Percentiles rank a stretch among this genome's conserved stretches.
phyloP scores from a whole-genome alignment of 2,797 vertebrate genomes.

The Syncerus caffer region DNA sequence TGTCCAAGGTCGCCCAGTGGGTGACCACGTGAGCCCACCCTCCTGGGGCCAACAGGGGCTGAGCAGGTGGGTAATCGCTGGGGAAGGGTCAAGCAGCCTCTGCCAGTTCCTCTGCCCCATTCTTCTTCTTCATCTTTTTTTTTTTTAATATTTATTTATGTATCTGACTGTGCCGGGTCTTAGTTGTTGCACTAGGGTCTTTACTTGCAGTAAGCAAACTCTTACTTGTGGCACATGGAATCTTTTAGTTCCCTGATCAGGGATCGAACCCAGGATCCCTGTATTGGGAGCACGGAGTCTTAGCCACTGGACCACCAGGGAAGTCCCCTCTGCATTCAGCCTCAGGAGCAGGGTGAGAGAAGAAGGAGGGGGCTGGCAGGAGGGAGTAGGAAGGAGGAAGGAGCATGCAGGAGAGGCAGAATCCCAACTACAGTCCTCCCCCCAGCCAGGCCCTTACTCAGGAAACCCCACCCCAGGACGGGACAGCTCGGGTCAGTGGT shows the following conservation, averaged over 20 bases:
- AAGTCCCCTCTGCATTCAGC: not conserved
- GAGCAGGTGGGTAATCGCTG: not conserved
- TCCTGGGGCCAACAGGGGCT: not conserved
- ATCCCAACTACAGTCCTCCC: not conserved
- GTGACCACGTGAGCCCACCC: not conserved
- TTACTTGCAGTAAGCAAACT: not conserved
- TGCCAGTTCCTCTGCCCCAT: not conserved
- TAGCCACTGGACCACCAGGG: not conserved
- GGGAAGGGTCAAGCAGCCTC: not conserved
- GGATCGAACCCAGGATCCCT: not conserved
- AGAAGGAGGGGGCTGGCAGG: not conserved
- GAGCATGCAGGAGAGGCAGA: not conserved
- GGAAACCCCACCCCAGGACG: slow-evolving; percentile 64
- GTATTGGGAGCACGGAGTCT: not conserved
- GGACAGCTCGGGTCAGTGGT: slow-evolving; percentile 1
- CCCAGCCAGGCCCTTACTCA: not conserved
- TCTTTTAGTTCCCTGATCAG: not conserved
- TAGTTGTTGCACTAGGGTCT: not conserved
- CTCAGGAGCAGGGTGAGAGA: not conserved
- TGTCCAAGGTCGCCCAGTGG: not conserved
- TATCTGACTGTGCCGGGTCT: not conserved
- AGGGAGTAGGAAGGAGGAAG: slow-evolving; percentile 26
- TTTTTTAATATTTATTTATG: not conserved
- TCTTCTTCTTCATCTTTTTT: not conserved
- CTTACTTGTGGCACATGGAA: not conserved